These are phyloP conservation scores for Tetropium fuscum DNA, from an alignment of 2,888 invertebrate genomes.

Conservation along the genomic window DNA sequence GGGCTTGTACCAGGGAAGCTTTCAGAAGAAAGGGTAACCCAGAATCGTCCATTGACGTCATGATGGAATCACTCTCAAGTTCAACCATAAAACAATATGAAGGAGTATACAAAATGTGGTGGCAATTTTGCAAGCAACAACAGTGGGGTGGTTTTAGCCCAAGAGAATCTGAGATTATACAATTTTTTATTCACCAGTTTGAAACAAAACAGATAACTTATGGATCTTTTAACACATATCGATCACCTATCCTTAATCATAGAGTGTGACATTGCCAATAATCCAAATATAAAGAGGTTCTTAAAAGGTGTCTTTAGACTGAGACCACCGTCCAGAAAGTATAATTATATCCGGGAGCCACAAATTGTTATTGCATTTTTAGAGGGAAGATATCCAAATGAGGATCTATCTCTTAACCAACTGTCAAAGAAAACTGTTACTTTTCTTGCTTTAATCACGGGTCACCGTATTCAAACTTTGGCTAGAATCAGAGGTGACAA, in stretches of 20 bases:
- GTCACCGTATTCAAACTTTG: conserved; percentile 1
- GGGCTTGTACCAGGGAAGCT: not conserved
- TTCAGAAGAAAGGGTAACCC: not conserved
- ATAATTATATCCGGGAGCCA: not conserved
- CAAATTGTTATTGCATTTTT: not conserved
- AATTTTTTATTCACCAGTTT: not conserved
- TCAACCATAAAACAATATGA: conserved; percentile 9
- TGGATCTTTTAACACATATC: not conserved
- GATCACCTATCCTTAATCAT: not conserved
- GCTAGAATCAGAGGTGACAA: not conserved
- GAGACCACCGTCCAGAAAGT: not conserved
- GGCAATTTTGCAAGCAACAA: not conserved
- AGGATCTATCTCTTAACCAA: not conserved
- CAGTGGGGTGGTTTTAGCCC: too few species aligned
- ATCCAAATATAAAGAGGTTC: not conserved
- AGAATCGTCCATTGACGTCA: not conserved
- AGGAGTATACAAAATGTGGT: not conserved
- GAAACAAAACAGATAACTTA: not conserved
- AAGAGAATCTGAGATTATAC: not conserved
- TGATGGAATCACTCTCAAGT: conserved; percentile 2
- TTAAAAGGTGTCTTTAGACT: not conserved
- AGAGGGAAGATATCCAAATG: not conserved
- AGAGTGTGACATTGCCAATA: too few species aligned
- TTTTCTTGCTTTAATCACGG: not conserved
- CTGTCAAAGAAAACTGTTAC: not conserved